Percentiles rank a stretch among this genome's conserved stretches.
phyloP scores from a whole-genome alignment of 2,797 vertebrate genomes.

The Avahi laniger region DNA sequence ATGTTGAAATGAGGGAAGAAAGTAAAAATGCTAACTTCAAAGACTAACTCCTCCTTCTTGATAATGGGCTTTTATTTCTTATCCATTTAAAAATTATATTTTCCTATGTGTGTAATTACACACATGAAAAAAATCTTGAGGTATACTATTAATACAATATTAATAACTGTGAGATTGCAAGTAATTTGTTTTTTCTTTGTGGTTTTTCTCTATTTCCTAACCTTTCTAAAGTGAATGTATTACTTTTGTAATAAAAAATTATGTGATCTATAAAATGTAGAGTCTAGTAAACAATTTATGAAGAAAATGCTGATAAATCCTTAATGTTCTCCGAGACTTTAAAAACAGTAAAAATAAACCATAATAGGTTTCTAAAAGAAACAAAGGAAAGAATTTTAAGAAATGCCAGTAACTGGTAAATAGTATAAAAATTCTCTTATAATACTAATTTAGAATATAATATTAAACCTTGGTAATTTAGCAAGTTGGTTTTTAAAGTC shows the following conservation, averaged over 20 bases:
- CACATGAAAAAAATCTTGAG: not conserved
- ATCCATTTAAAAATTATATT: slow-evolving; percentile 18
- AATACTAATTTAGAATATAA: not conserved
- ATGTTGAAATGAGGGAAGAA: not conserved
- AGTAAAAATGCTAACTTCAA: not conserved
- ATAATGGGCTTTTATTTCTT: slow-evolving; percentile 44
- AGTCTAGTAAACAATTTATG: slow-evolving; percentile 7
- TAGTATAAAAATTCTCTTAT: not conserved
- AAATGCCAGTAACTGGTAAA: not conserved
- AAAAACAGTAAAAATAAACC: not conserved
- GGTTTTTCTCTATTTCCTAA: slow-evolving; percentile 36
- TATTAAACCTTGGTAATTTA: not conserved
- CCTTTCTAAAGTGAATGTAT: slow-evolving; percentile 16
- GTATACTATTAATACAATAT: not conserved
- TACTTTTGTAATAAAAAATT: not conserved
- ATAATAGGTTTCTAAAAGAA: not conserved
- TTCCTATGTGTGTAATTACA: not conserved
- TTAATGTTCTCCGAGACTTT: not conserved
- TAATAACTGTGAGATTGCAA: not conserved
- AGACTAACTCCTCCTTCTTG: not conserved
- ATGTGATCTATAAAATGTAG: not conserved
- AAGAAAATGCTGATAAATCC: slow-evolving; percentile 8
- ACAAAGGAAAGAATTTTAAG: not conserved
- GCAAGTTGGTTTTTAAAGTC: slow-evolving; percentile 37
- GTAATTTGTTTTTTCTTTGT: not conserved